Conservation (phyloP, 2,797 vertebrate species). For the Phataginus tetradactyla region DNA sequence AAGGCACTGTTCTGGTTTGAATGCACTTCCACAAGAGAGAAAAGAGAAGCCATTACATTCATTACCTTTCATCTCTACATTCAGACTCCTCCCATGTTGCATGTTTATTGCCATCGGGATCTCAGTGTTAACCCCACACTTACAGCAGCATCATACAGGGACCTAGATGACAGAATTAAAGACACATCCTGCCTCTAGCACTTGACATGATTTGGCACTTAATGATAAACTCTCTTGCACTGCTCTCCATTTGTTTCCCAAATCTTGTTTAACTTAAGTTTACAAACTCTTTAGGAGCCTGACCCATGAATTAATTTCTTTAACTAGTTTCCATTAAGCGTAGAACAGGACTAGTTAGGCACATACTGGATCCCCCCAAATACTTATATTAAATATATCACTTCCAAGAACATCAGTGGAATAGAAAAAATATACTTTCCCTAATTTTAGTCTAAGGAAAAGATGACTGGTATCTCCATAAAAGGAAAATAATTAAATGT, state of each 20-base stretch:
- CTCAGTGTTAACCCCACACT: conserved; percentile 57
- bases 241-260: conserved; percentile 70
- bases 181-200: conserved; percentile 76
- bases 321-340: conserved; percentile 67
- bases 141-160: conserved; percentile 78
- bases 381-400: conserved; percentile 55
- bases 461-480: conserved; percentile 51
- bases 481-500: conserved; percentile 59
- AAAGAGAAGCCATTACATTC: conserved; percentile 81
- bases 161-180: conserved; percentile 73
- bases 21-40: conserved; percentile 80
- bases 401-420: conserved; percentile 58
- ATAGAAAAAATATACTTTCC: conserved; percentile 57
- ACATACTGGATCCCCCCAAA: conserved; percentile 57
- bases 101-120: conserved; percentile 74
- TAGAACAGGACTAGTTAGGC: conserved; percentile 69
- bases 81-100: conserved; percentile 74
- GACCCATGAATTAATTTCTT: conserved; percentile 57
- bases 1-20: conserved; percentile 81
- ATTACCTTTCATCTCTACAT: conserved; percentile 75
- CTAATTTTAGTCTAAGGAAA: conserved; percentile 60
- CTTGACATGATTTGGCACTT: conserved; percentile 78
- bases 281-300: conserved; percentile 66
- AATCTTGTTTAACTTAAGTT: conserved; percentile 75
- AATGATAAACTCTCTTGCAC: conserved; percentile 75